Evolutionary conservation across 2,888 invertebrate species (phyloP).

Genomic region (Bellardia bayeri): DNA sequence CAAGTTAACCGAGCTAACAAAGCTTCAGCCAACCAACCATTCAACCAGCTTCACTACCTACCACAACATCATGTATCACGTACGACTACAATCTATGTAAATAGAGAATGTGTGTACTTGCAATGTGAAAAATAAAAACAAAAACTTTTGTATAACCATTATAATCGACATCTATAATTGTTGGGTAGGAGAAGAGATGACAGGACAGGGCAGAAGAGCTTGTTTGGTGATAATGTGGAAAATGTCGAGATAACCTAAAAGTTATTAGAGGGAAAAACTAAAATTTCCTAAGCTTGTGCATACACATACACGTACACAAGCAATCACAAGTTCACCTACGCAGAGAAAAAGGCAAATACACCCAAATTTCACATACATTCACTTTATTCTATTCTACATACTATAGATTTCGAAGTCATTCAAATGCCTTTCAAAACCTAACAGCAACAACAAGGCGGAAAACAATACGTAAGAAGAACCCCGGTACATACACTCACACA

Average conservation of each 20-base stretch:
- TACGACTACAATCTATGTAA: conserved; percentile 13
- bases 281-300: conserved; percentile 31
- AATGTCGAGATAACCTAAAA: background rate
- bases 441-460: conserved; percentile 56
- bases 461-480: conserved; percentile 35
- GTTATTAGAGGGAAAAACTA: conserved; percentile 23
- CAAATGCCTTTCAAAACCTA: conserved; percentile 72
- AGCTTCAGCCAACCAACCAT: conserved; percentile 22
- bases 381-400: conserved; percentile 38
- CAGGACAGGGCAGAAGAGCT: background rate
- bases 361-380: conserved; percentile 43
- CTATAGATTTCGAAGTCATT: conserved; percentile 64
- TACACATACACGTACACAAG: background rate
- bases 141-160: conserved; percentile 10
- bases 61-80: conserved; percentile 40
- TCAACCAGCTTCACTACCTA: conserved; percentile 27
- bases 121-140: conserved; percentile 24
- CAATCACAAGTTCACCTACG: conserved; percentile 55
- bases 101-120: conserved; percentile 14
- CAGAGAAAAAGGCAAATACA: conserved; percentile 39
- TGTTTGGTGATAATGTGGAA: conserved; percentile 3
- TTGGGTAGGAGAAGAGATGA: background rate
- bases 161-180: conserved; percentile 26
- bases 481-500: conserved; percentile 26
- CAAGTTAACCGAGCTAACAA: conserved; percentile 14